Evolutionary conservation across 2,113 vertebrate genomes (phyloP), one percentile per base, ranked within the genome.

Genomic region (Eretmochelys imbricata): DNA sequence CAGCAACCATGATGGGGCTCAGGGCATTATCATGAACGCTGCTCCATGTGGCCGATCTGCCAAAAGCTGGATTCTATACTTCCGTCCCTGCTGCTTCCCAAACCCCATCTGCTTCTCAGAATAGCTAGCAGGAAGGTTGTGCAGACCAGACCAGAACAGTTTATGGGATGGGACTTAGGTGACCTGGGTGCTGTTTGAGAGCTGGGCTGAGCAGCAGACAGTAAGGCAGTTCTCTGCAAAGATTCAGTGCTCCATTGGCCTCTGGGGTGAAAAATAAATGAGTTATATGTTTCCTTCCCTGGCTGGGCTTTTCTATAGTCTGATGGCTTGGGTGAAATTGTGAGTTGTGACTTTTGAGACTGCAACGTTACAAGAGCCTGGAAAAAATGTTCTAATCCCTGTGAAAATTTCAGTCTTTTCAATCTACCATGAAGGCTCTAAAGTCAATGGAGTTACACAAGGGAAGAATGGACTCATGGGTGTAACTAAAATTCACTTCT

Each of bases 401-500:
- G 82, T 53, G 24, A 29, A 11, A 17, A 17, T 80, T 6, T 35
- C 49, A 35, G 49, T 20, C 69, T 55, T 1, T 35, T 59, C 9
- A 48, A 6, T 57, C 14, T 54, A 62, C 80, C 42, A 51, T 53
- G 81, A 87, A 87, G 89, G 29, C 72, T 81, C 53, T 65, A 6
- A 89, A 87, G 49, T 84, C 87, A 95, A 87, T 46, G 48, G 48
- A 75, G 87, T 14, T 35, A 81, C 16, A 53, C 10, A 12, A 53
- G 80, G 89, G 50, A 91, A 42, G 24, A 89, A 31, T 5, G 75
- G 81, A 81, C 72, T 46, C 89, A 46, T 50, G 62, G 29, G 87
- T 35, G 35, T 80, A 89, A 69, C 76, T 94, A n/a, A 69, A 85
- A 85, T 72, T 90, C 84, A 82, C 69, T 92, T 62, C 88, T 51